Evolutionary conservation across 2,888 invertebrate species (phyloP), one percentile per base, ranked within the genome.

Genomic region (Dione vanillae): DNA sequence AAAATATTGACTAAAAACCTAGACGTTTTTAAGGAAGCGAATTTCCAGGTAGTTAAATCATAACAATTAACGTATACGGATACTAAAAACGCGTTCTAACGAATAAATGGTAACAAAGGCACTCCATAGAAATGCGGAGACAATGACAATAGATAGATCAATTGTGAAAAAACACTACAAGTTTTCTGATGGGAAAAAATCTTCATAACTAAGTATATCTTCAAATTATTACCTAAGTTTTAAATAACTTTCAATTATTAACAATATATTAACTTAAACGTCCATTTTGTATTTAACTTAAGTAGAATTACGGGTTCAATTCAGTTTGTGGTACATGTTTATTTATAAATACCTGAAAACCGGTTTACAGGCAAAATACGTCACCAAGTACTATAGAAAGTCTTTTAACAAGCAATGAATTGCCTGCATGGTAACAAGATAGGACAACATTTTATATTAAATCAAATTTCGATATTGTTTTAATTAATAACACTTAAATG

Each of bases 51-150:
- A 37, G 37, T 35, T 27, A 27, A 56, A 19, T 40, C 5, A 49
- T 49, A 49, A 56, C 16, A 56, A 40, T 37, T 56, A 16, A 37
- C 56, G 56, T 56, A 56, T 37, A 16, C 56, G 56, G 56, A 56
- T 56, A 56, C 16, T 56, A 16, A 37, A 47, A 47, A 47, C 9
- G 16, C 47, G 16, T 47, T 16, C 16, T 16, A 47, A 16, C 16
- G 16, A 56, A 56, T 56, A 1, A 40, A 6, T 56, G 11, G 37
- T 56, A 56, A 56, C 56, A 56, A 56, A 56, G 37, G 56, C 37
- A 56, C 37, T 56, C 16, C 37, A 40, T 37, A 56, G 37, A 56
- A 56, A 37, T 54, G 37, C 16, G n/a, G 5, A 56, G 37, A 56
- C 56, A 56, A 56, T 56, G 56, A 16, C 37, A 11, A 35, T 35